These are phyloP conservation scores for Camelus bactrianus DNA, from an alignment of 2,113 vertebrate genomes.

Conservation along the genomic window DNA sequence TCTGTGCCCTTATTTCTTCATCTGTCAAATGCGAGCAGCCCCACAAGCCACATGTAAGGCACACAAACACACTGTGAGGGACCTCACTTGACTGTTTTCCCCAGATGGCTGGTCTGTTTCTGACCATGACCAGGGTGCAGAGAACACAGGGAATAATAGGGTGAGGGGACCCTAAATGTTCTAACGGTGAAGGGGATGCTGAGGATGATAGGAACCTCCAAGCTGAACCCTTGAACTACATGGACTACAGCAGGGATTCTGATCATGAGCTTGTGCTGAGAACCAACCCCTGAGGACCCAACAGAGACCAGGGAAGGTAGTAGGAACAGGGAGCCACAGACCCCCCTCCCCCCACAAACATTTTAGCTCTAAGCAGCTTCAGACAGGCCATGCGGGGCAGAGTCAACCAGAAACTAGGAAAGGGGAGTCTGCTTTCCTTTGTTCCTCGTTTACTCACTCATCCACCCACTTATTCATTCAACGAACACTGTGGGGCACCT, in stretches of 20 bases:
- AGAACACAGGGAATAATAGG: not conserved
- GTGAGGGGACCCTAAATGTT: not conserved
- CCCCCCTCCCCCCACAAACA: not conserved
- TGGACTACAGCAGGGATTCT: not conserved
- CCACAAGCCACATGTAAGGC: not conserved
- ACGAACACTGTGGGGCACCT: not conserved
- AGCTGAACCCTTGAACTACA: not conserved
- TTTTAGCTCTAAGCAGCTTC: not conserved
- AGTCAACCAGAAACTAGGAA: not conserved
- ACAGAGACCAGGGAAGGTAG: not conserved
- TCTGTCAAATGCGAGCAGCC: not conserved
- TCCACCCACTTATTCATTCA: not conserved
- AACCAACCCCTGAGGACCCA: not conserved
- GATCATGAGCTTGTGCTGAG: not conserved
- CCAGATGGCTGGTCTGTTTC: not conserved
- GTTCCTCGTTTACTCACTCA: not conserved
- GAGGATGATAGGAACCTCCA: not conserved
- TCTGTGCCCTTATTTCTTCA: not conserved
- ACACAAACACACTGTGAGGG: not conserved
- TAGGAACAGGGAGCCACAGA: not conserved
- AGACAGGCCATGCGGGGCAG: not conserved
- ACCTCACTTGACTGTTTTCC: not conserved
- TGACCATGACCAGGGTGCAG: not conserved
- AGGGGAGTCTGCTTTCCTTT: not conserved
- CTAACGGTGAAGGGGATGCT: not conserved